Evolutionary conservation across 2,797 vertebrate species (phyloP), one percentile per base, ranked within the genome.

Genomic region (Prunella strophiata): DNA sequence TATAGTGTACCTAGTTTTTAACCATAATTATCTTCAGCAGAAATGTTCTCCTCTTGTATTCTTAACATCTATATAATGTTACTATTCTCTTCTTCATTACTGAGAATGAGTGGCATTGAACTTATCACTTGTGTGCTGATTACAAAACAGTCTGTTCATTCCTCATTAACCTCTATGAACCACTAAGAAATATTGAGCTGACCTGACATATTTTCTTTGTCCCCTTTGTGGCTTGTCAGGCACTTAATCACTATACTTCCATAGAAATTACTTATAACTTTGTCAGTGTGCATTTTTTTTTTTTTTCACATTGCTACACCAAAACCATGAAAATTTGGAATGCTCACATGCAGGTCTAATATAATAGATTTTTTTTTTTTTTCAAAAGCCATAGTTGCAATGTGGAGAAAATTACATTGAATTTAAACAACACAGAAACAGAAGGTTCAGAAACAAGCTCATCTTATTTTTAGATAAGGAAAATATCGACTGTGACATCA

Each of bases 61-160:
- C 36, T 78, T 78, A 88, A 45, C 15, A 71, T 21, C 48, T 71
- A 5, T 40, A 50, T 70, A 54, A 30, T 38, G 55, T 32, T 73
- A 48, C 17, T 61, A 26, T 72, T 68, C 13, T 51, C 13, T 63
- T 76, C 47, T 81, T 78, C 25, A 34, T 76, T 87, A 51, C 16
- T 75, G 36, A 91, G 21, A 92, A 70, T 32, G 43, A 51, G 20
- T 77, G 34, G 3, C 38, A 83, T 45, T 38, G 51, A 79, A 76
- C 40, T 87, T 89, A 87, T 89, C 20, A 73, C 34, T 85, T 77
- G 34, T 63, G 42, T 2, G 5, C 62, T 91, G 61, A 89, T 92
- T 81, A 79, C 81, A 95, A 91, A 96, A 76, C 47, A 89, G 76
- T 89, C 40, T 76, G 13, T 89, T 84, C 30, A 68, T 92, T 88